Evolutionary conservation across 2,113 vertebrate genomes (phyloP).

Genomic region (Burhinus oedicnemus): DNA sequence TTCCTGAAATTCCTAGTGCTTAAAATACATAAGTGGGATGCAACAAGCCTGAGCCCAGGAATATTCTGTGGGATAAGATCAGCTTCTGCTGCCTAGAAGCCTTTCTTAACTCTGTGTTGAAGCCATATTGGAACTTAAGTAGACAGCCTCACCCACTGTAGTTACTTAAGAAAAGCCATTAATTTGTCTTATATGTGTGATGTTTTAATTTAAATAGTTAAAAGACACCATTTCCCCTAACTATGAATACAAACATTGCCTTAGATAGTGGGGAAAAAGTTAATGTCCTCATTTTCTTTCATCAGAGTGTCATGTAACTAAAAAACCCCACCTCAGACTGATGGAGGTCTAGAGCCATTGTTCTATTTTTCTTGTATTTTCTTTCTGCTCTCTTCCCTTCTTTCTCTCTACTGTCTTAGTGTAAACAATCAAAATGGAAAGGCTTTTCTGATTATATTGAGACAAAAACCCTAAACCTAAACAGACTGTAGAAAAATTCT

Average conservation of each 20-base stretch:
- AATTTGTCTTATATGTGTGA: not conserved
- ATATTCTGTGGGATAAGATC: not conserved
- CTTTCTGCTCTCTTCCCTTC: not conserved
- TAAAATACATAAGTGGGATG: not conserved
- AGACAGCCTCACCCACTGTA: not conserved
- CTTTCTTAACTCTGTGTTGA: not conserved
- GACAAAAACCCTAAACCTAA: not conserved
- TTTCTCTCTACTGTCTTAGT: not conserved
- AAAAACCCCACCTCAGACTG: not conserved
- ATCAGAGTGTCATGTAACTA: not conserved
- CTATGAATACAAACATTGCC: not conserved
- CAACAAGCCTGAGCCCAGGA: not conserved
- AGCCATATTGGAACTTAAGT: not conserved
- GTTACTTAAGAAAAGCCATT: not conserved
- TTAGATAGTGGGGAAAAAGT: not conserved
- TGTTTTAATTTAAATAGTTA: not conserved
- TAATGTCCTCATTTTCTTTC: not conserved
- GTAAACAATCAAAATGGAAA: not conserved
- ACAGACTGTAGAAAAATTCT: not conserved
- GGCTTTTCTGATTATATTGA: not conserved
- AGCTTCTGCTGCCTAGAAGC: not conserved
- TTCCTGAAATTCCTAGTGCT: not conserved
- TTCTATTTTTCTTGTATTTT: not conserved
- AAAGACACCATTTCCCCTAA: not conserved
- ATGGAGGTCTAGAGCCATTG: accelerated